phyloP scores from a whole-genome alignment of 2,113 vertebrate genomes.

The Gambusia affinis region DNA sequence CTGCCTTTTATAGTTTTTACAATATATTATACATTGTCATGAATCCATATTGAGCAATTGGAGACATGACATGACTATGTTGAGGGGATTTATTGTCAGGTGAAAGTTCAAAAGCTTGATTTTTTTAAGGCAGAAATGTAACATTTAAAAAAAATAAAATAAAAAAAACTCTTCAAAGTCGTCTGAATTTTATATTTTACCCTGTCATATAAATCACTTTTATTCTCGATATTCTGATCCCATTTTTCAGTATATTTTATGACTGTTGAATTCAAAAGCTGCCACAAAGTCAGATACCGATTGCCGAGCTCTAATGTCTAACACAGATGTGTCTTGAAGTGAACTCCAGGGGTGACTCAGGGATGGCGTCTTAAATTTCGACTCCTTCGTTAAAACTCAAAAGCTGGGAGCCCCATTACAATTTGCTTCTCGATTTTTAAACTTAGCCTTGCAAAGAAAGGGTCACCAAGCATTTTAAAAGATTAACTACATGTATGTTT shows the following conservation, averaged over 20 bases:
- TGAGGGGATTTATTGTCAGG: slow-evolving; percentile 18
- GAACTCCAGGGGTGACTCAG: background rate
- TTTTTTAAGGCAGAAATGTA: background rate
- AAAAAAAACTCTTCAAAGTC: slow-evolving; percentile 5
- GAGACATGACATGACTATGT: background rate
- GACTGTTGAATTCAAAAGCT: background rate
- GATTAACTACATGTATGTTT: too few relatives aligned
- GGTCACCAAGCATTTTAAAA: too few relatives aligned
- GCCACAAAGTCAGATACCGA: background rate
- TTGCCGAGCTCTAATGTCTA: background rate
- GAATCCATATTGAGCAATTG: background rate
- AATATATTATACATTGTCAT: background rate
- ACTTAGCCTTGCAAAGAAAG: too few relatives aligned
- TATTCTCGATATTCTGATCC: slow-evolving; percentile 6
- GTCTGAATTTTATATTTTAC: slow-evolving; percentile 4
- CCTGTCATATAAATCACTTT: slow-evolving; percentile 13
- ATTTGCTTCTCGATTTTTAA: too few relatives aligned
- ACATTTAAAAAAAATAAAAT: slow-evolving; percentile 3
- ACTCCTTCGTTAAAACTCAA: too few relatives aligned
- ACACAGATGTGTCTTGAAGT: slow-evolving; percentile 25
- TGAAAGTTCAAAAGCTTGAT: slow-evolving; percentile 7
- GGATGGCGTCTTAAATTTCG: slow-evolving; percentile 1
- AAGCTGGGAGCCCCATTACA: too few relatives aligned
- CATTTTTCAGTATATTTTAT: slow-evolving; percentile 12
- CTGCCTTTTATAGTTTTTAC: slow-evolving; percentile 13